Conservation (phyloP, 2,888 invertebrate species). For the Pammene aurita region DNA sequence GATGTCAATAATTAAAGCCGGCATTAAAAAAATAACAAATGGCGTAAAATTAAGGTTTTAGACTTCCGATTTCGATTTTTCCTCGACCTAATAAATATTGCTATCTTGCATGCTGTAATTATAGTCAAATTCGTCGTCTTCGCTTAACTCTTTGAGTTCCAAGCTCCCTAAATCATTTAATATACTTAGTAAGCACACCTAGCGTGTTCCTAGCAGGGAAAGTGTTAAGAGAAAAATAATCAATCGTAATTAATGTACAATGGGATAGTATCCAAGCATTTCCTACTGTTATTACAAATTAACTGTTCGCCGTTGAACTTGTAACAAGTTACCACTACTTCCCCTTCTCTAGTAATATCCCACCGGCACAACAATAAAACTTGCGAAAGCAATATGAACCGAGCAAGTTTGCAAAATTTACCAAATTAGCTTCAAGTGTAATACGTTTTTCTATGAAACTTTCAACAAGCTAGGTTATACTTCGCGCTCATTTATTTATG, state of each 20-base stretch:
- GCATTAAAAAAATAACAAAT: neutral
- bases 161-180: too few species aligned
- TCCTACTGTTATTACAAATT: neutral
- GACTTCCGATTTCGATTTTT: too few species aligned
- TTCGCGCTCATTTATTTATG: constrained; percentile 41
- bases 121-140: too few species aligned
- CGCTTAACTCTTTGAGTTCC: too few species aligned
- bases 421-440: constrained; percentile 54
- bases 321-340: constrained; percentile 35
- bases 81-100: too few species aligned
- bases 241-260: neutral
- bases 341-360: constrained; percentile 43
- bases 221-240: too few species aligned
- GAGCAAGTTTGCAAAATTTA: constrained; percentile 52
- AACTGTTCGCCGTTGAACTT: constrained; percentile 24
- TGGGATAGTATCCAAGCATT: neutral
- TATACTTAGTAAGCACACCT: too few species aligned
- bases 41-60: too few species aligned
- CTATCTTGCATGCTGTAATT: too few species aligned
- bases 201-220: too few species aligned
- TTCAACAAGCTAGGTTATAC: constrained; percentile 46
- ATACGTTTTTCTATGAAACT: constrained; percentile 44
- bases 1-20: neutral
- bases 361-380: constrained; percentile 47
- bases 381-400: constrained; percentile 48